Evolutionary conservation across 2,888 invertebrate species (phyloP), one percentile per base, ranked within the genome.

Genomic region (Orthosia gothica): DNA sequence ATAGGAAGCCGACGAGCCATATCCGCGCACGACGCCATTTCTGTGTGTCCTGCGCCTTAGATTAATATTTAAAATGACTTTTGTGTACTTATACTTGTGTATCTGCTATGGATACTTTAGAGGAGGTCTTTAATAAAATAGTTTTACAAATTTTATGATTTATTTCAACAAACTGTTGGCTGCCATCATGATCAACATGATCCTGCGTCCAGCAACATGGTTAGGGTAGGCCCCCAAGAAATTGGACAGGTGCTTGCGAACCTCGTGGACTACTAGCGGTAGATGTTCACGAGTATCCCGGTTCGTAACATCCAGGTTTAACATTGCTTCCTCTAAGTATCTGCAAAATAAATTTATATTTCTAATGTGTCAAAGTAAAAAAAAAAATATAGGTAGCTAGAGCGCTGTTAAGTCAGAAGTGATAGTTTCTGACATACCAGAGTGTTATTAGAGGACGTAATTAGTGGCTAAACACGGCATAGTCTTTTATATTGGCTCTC

Each of bases 291-390:
- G 97, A 0, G 98, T 98, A 18, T 98, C 97, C 0, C 98, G 97
- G 93, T 98, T 97, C 15, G 95, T 94, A 5, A 97, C 95, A 90
- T 98, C 98, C 81, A 99, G 95, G 91, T 98, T 98, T 91, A 99
- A 97, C 81, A 99, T 97, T 0, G 99, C 98, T 90, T 99, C 99
- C 90, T 98, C 98, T 73, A 99, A 95, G 95, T 98, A 99, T 91
- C 99, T 99, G 94, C 13, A 58, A 20, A 61, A 40, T 40, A 40
- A 40, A 40, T 40, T 9, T 1, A 9, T 40, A 9, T 32, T 32
- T 32, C 7, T 32, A 32, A 32, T 32, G 7, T 32, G 32, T 32
- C 32, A 32, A 32, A 32, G 32, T 32, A 32, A 45, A 59, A 58
- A 26, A 11, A 52, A 9, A n/a, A n/a, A n/a, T 40, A 40, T 9